These are phyloP conservation scores for fruit fly (Drosophila melanogaster) DNA, from an alignment of 1,140 invertebrate genomes.

Conservation along the genomic window DNA sequence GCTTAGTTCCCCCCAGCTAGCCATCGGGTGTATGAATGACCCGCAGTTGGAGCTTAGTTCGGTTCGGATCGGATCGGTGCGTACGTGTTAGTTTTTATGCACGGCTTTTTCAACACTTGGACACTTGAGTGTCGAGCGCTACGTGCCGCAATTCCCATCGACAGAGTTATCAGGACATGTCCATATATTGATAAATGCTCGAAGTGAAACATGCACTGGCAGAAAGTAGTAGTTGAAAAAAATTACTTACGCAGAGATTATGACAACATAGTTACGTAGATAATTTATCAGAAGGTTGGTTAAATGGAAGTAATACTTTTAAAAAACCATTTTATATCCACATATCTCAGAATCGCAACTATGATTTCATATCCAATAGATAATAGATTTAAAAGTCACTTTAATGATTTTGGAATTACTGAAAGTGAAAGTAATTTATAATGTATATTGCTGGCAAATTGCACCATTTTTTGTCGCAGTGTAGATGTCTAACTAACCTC, in stretches of 20 bases:
- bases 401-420: too few species aligned
- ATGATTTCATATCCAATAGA: too few species aligned
- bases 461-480: not conserved
- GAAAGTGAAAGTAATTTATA: too few species aligned
- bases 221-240: not conserved
- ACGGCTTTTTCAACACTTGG: constrained; percentile 75
- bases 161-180: constrained; percentile 67
- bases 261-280: too few species aligned
- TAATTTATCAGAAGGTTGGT: too few species aligned
- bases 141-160: constrained; percentile 76
- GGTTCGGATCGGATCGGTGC: constrained; percentile 39
- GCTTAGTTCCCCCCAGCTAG: constrained; percentile 41
- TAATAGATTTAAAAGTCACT: too few species aligned
- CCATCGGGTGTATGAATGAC: constrained; percentile 1
- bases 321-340: too few species aligned
- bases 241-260: too few species aligned
- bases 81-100: constrained; percentile 73
- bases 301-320: too few species aligned
- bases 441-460: too few species aligned
- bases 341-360: too few species aligned
- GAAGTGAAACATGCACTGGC: constrained; percentile 34
- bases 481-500: constrained; percentile 15
- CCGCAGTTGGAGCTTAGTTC: constrained; percentile 7
- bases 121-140: constrained; percentile 60
- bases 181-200: constrained; percentile 80